These are phyloP conservation scores for Augiades crinisus DNA, from an alignment of 2,888 invertebrate genomes.

Conservation along the genomic window DNA sequence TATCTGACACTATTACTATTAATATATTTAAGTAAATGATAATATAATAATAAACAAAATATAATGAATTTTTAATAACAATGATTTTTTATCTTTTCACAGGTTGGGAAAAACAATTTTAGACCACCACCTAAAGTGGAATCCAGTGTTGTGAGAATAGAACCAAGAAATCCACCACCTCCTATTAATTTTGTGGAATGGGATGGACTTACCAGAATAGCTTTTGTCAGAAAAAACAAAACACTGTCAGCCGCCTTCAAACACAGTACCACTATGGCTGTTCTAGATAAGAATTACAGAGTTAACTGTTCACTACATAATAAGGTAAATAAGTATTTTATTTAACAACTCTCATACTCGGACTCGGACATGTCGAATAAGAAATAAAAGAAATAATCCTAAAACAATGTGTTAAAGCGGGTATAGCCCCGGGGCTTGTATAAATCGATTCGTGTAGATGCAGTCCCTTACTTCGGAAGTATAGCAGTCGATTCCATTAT, in stretches of 20 bases:
- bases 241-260: constrained; percentile 95
- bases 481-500: too few species aligned
- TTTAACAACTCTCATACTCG: too few species aligned
- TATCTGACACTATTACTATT: too few species aligned
- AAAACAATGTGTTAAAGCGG: too few species aligned
- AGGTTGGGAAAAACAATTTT: constrained; percentile 99
- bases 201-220: constrained; percentile 98
- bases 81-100: constrained; percentile 32
- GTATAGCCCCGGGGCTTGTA: too few species aligned
- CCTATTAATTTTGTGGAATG: constrained; percentile 98
- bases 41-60: too few species aligned
- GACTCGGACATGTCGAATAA: too few species aligned
- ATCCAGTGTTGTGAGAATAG: constrained; percentile 98
- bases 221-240: constrained; percentile 98
- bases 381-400: too few species aligned
- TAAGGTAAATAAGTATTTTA: constrained; percentile 55
- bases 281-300: constrained; percentile 95
- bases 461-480: too few species aligned
- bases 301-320: constrained; percentile 93
- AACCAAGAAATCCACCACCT: constrained; percentile 98
- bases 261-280: constrained; percentile 90
- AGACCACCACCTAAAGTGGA: constrained; percentile 99
- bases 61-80: background rate
- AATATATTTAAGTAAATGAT: too few species aligned
- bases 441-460: too few species aligned